Conservation (phyloP, 2,888 invertebrate species). For the Spisula solida region DNA sequence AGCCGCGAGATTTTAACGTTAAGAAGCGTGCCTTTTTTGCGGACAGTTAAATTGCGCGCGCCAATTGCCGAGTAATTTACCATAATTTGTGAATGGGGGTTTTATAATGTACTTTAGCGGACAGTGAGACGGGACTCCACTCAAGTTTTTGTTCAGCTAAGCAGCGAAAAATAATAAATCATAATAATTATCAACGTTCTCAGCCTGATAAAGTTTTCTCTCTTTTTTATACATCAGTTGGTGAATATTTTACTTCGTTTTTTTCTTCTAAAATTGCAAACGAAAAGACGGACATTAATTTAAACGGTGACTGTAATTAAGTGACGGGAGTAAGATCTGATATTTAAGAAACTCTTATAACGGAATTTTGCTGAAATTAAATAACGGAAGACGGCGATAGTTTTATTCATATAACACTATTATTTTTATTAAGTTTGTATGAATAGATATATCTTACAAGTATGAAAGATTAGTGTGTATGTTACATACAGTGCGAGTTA, state of each 20-base stretch:
- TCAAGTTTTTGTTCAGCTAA: slow-evolving; percentile 21
- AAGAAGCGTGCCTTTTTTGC: slow-evolving; percentile 39
- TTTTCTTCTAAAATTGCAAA: not conserved
- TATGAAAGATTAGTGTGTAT: not conserved
- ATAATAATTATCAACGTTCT: not conserved
- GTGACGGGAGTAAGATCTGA: not conserved
- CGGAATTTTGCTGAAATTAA: slow-evolving; percentile 20
- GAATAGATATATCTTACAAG: not conserved
- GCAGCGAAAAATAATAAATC: slow-evolving; percentile 30
- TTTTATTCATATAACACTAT: not conserved
- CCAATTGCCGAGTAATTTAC: slow-evolving; percentile 25
- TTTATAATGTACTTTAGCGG: not conserved
- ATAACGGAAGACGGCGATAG: not conserved
- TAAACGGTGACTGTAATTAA: slow-evolving; percentile 1
- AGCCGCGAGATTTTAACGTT: not conserved
- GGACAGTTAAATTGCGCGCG: slow-evolving; percentile 40
- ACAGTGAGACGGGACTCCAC: slow-evolving; percentile 1
- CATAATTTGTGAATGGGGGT: slow-evolving; percentile 23
- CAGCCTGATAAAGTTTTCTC: not conserved
- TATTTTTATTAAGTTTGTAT: not conserved
- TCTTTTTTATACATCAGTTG: not conserved
- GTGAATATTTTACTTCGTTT: not conserved
- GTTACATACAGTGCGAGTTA: not conserved
- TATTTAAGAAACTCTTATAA: not conserved
- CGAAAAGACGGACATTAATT: not conserved